Conservation (phyloP, 30 jellyfish, hydroid and myxozoan species). For the Hydractinia echinata region DNA sequence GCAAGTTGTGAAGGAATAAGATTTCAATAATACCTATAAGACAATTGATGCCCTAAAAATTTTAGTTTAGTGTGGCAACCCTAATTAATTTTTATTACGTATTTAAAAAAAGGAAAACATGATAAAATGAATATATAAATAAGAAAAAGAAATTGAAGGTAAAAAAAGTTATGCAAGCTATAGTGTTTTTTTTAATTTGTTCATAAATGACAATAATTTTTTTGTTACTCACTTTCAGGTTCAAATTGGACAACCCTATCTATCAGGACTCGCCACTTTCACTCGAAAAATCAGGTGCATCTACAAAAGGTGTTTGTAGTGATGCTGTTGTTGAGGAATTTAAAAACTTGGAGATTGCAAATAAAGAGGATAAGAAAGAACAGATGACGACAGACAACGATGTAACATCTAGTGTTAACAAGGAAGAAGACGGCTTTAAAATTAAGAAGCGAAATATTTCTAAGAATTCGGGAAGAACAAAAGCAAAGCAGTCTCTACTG, state of each 20-base stretch:
- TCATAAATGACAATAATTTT: background rate
- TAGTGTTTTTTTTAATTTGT: too few species aligned
- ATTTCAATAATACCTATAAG: too few species aligned
- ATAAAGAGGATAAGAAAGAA: background rate
- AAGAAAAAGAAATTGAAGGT: too few species aligned
- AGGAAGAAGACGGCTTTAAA: background rate
- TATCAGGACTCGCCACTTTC: conserved; percentile 20
- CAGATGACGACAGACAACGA: background rate
- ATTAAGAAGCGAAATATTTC: background rate
- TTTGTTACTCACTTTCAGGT: background rate
- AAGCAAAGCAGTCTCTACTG: background rate
- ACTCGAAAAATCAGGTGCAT: too few species aligned
- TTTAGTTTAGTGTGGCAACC: too few species aligned
- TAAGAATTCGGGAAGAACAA: background rate
- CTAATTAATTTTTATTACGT: too few species aligned
- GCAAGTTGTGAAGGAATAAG: too few species aligned
- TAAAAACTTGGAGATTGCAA: background rate
- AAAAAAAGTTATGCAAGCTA: too few species aligned
- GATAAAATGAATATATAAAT: too few species aligned
- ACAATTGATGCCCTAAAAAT: too few species aligned
- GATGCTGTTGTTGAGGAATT: background rate
- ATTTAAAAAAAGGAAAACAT: too few species aligned
- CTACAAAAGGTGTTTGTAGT: too few species aligned
- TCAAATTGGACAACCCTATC: conserved; percentile 9
- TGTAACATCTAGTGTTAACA: background rate